A percentile compares a stretch with the other conserved stretches of the same genome.
Evolutionary conservation across 2,797 vertebrate genomes (phyloP).

Genomic region (Sciurus vulgaris): DNA sequence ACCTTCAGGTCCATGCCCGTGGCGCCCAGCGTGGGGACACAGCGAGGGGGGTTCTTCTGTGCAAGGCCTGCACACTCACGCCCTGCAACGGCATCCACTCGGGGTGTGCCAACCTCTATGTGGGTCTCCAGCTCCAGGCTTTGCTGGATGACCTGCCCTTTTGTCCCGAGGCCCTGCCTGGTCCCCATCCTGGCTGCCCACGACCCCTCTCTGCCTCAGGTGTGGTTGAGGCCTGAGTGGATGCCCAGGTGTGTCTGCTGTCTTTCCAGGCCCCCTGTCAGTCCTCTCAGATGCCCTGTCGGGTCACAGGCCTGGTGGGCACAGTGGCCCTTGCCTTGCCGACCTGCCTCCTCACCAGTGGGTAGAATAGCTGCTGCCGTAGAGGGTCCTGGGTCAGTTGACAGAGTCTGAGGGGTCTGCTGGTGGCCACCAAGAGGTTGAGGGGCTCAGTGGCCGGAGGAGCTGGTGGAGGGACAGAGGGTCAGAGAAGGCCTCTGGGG

Average conservation of each 20-base stretch:
- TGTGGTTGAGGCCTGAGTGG: neutral
- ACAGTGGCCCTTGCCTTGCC: neutral
- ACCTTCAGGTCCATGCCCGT: neutral
- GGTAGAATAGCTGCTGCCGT: neutral
- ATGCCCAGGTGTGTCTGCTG: neutral
- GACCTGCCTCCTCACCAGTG: neutral
- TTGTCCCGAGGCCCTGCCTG: neutral
- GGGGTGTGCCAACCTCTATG: fast-evolving
- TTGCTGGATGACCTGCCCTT: neutral
- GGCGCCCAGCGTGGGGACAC: no score
- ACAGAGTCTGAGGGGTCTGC: fast-evolving
- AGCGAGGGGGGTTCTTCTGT: no score
- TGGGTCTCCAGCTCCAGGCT: neutral
- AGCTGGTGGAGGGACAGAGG: fast-evolving
- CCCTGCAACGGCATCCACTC: neutral
- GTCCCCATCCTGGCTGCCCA: neutral
- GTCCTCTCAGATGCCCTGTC: neutral
- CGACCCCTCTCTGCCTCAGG: neutral
- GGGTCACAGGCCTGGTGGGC: neutral
- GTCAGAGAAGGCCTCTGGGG: neutral
- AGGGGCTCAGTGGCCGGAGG: neutral
- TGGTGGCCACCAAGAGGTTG: neutral
- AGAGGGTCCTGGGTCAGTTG: neutral
- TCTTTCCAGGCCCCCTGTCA: neutral
- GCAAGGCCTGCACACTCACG: no score